Conservation (phyloP, 2,113 vertebrate genomes). For the Sitta europaea region DNA sequence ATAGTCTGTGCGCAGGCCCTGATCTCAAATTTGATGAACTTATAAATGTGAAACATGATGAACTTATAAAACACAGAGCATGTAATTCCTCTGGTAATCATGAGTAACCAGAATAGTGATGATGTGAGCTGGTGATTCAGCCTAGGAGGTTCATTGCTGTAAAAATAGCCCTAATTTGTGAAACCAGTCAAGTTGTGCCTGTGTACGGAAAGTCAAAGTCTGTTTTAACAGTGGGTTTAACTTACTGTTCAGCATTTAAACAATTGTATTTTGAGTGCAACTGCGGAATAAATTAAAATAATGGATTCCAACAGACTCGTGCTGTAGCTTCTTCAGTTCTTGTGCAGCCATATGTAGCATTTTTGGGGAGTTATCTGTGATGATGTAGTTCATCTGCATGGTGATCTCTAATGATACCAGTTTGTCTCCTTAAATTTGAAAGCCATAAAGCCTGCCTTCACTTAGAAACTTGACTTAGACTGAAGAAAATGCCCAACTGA, state of each 20-base stretch:
- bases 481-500: not conserved
- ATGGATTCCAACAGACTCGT: not conserved
- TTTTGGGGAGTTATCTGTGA: not conserved
- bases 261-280: not conserved
- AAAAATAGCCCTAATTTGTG: not conserved
- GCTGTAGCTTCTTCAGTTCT: not conserved
- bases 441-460: not conserved
- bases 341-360: not conserved
- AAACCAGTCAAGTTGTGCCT: not conserved
- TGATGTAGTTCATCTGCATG: not conserved
- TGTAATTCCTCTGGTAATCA: not conserved
- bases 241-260: not conserved
- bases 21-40: not conserved
- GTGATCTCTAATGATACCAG: not conserved
- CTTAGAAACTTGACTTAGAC: not conserved
- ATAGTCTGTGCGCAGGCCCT: not conserved
- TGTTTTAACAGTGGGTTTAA: not conserved
- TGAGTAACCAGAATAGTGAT: not conserved
- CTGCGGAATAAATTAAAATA: conserved; percentile 14
- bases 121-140: not conserved
- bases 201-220: not conserved
- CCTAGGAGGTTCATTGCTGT: not conserved
- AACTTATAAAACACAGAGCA: not conserved
- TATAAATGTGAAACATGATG: not conserved
- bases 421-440: not conserved